phyloP scores from a whole-genome alignment of 2,113 vertebrate species.

The Vanacampus margaritifer region DNA sequence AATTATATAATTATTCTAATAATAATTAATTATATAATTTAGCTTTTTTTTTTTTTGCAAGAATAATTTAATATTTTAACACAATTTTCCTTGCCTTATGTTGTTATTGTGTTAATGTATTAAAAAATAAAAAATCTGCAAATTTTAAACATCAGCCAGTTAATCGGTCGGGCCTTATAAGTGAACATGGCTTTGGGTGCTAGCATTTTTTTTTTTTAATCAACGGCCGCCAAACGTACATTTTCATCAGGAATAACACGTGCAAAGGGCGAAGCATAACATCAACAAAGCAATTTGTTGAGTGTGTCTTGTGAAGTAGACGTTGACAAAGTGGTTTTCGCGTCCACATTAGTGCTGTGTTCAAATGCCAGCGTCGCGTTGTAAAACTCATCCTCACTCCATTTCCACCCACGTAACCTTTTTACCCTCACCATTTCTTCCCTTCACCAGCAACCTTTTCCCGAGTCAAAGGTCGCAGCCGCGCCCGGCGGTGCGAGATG shows the following conservation, averaged over 20 bases:
- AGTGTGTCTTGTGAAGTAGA: not conserved
- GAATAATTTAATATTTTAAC: too few relatives aligned
- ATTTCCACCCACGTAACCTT: not conserved
- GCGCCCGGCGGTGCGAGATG: not conserved
- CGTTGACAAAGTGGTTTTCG: not conserved
- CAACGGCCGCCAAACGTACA: not conserved
- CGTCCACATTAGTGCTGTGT: not conserved
- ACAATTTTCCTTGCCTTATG: too few relatives aligned
- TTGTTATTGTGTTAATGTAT: too few relatives aligned
- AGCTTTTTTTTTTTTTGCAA: too few relatives aligned
- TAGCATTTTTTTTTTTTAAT: not conserved
- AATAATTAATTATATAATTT: too few relatives aligned
- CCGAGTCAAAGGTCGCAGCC: conserved; percentile 19
- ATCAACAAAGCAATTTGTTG: not conserved
- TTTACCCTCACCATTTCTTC: not conserved
- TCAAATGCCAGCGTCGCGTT: not conserved
- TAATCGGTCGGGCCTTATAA: too few relatives aligned
- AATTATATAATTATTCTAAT: too few relatives aligned
- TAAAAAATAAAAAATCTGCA: too few relatives aligned
- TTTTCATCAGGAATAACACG: not conserved
- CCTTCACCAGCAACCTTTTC: not conserved
- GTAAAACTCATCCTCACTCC: not conserved
- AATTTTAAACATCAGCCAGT: too few relatives aligned
- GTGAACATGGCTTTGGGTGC: not conserved
- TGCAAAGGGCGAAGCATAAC: not conserved